Base-by-base conservation (phyloP, 2,888 invertebrate species). In the Osmoderma eremita region DNA sequence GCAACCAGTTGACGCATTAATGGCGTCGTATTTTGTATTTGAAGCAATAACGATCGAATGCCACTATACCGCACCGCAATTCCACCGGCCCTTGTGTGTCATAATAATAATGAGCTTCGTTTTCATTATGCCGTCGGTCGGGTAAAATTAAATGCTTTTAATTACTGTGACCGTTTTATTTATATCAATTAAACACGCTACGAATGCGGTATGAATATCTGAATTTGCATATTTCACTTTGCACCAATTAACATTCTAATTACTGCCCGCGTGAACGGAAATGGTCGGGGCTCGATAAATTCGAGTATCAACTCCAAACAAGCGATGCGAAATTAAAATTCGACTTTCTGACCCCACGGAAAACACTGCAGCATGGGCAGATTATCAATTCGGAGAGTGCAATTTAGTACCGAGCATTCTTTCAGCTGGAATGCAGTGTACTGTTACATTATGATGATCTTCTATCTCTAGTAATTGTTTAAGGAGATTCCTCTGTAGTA, bases 141-240 rank as follows among this genome's bases (percentile, higher is more conserved):
- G 45, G 30, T 17, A 36, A 17, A 38, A 61, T 24, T 61, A 61
- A 61, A 61, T 61, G 58, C 58, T 61, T 61, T 61, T 61, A 61
- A 61, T 61, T 61, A 61, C 53, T 45, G 45, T 45, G 45, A 61
- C 24, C 58, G 58, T 45, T 61, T 61, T 61, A 61, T 61, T 61
- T 61, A 61, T 61, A 41, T 61, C 58, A 61, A 61, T 61, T 61
- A 61, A 61, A 61, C 58, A 61, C 58, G 58, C 58, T 45, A 45
- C 45, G 58, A 18, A 61, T 45, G 36, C 48, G 58, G 30, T 45
- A 61, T 61, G 58, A 61, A 61, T 61, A 45, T 45, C 58, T 17
- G 17, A 61, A 61, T 61, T 61, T 61, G 45, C 58, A 61, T 61
- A 61, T 61, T 61, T 61, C 58, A 61, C 45, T 61, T 61, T 61